Base-by-base conservation (phyloP, 2,113 vertebrate species). In the Gavia stellata region DNA sequence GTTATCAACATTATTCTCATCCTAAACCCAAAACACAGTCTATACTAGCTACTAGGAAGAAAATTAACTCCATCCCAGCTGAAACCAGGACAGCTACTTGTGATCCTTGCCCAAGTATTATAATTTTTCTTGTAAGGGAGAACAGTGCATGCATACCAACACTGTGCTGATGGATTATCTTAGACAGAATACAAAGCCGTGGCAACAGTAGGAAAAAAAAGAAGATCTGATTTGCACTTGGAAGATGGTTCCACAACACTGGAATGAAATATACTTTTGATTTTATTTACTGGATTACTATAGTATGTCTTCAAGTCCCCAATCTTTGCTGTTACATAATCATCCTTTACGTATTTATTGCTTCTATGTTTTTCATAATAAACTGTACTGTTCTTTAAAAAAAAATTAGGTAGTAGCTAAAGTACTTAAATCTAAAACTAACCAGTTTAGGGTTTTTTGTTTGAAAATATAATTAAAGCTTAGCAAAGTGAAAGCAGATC, bases 111-210 rank as follows among this genome's bases (percentile, higher is more conserved):
- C 58, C 36, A 12, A 81, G 29, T 70, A 33, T 50, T 79, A 52
- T 42, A 84, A 24, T 59, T 84, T 81, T 97, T n/a, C 68, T 97
- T 73, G 29, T 94, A 92, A 95, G 78, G 81, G 89, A 98, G 95
- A 98, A 21, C 94, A 93, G 62, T 87, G 85, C 33, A 10, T 4
- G 5, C 50, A 8, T 90, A 45, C 14, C 81, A 96, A 53, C 91
- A 42, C 82, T 94, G 96, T 98, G 97, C 97, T 97, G 97, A 96
- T 98, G 97, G 98, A 98, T 97, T 98, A 97, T 97, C 77, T 62
- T 86, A 85, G 40, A 55, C 36, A 93, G 92, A 72, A 55, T 38
- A 88, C 85, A 97, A 95, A 95, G 87, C 98, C 82, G 94, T 98
- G 98, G 98, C 98, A 98, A 98, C 97, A 79, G 95, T 42, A 83